Base-by-base conservation (phyloP, 2,888 invertebrate genomes). In the Aphidoletes aphidimyza region DNA sequence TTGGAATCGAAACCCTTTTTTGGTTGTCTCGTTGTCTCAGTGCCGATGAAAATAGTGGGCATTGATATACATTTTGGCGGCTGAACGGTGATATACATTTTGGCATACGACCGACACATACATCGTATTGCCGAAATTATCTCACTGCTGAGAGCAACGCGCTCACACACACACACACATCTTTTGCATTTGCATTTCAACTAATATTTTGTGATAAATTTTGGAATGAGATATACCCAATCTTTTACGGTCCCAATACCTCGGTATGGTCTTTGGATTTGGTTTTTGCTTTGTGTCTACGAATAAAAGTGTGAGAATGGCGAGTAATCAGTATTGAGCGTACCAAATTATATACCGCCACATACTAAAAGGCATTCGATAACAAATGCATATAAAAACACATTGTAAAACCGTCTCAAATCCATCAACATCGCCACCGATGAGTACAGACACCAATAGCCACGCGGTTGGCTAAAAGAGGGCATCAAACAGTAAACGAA, bases 131-230 rank as follows among this genome's bases (percentile, higher is more conserved):
- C 5, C 6, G 14, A 69, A 69, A 69, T 69, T 69, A 69, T 69
- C 69, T 69, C 30, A 30, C 1, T 69, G 69, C n/a, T 69, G 69
- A 26, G 26, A 11, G 69, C 30, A 69, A 30, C 69, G 69, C 69
- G 69, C 19, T 5, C 30, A 69, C 69, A 34, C 30, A n/a, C n/a
- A n/a, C n/a, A n/a, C n/a, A n/a, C n/a, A n/a, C n/a, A n/a, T n/a
- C n/a, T 30, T 69, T 69, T 69, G 69, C 69, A 69, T 69, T 69
- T 69, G 69, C 69, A 69, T 69, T 69, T 69, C 69, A 69, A 69
- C 69, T 69, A 69, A 69, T 69, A 69, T 69, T 69, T 69, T 69
- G 69, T 39, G 54, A 69, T 69, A 69, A 26, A 69, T 30, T n/a
- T 47, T 69, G 69, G 69, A 19, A 19, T 69, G 69, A 69, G 69